Conservation (phyloP, 2,888 invertebrate species). For the Linnaemya tessellans region DNA sequence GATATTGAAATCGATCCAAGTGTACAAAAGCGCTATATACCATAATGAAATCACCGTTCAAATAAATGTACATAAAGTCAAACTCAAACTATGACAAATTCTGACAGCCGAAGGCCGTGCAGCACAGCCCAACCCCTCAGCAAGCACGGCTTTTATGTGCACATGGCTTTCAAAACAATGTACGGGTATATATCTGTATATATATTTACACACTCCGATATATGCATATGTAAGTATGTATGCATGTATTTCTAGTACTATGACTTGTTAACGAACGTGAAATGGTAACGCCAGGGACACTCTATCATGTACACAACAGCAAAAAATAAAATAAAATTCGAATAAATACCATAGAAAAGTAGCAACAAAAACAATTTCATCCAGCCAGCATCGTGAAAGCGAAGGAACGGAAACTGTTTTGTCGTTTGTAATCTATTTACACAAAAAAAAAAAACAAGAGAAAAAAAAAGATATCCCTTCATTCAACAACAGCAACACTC, state of each 20-base stretch:
- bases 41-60: conserved; percentile 66
- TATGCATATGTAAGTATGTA: too few species aligned
- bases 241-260: conserved; percentile 36
- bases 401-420: conserved; percentile 78
- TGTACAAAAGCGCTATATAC: conserved; percentile 67
- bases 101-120: conserved; percentile 67
- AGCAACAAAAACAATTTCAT: conserved; percentile 53
- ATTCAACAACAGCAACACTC: conserved; percentile 74
- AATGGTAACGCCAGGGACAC: conserved; percentile 69
- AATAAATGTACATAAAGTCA: conserved; percentile 48
- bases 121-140: conserved; percentile 59
- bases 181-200: neutral
- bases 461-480: conserved; percentile 64
- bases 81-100: conserved; percentile 50
- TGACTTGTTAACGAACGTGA: conserved; percentile 62
- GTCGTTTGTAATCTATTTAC: conserved; percentile 82
- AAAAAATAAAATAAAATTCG: conserved; percentile 9
- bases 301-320: conserved; percentile 53
- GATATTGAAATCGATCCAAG: conserved; percentile 79
- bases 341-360: conserved; percentile 58
- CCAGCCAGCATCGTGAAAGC: conserved; percentile 55
- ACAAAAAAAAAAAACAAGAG: conserved; percentile 72
- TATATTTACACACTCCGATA: neutral
- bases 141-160: conserved; percentile 57
- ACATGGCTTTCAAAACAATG: conserved; percentile 63